A percentile compares a stretch with the other conserved stretches of the same genome.
These are phyloP conservation scores for Scomber scombrus DNA, from an alignment of 2,113 vertebrate species.

Conservation along the genomic window DNA sequence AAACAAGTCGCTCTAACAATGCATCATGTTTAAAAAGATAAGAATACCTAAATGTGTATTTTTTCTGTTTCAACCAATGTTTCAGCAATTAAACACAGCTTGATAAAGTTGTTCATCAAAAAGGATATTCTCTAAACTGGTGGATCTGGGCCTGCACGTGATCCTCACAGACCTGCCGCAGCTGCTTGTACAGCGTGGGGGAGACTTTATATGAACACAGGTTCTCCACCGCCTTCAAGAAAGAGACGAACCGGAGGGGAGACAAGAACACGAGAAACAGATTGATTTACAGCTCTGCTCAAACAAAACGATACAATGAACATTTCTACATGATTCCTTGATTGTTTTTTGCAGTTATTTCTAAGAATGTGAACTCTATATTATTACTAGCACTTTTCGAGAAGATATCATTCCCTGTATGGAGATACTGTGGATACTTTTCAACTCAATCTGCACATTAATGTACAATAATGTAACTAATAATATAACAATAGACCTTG, in stretches of 20 bases:
- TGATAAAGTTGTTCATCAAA: neutral
- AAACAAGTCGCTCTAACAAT: neutral
- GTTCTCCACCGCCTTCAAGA: slow-evolving; percentile 95
- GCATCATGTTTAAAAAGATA: neutral
- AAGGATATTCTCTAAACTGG: slow-evolving; percentile 95
- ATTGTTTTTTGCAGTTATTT: neutral
- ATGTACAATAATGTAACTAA: neutral
- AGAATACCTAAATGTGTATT: neutral
- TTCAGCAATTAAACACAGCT: neutral
- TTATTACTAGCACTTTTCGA: too few species aligned
- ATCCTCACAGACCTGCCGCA: slow-evolving; percentile 97
- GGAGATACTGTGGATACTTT: neutral
- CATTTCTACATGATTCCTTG: neutral
- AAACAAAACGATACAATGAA: neutral
- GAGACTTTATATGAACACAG: slow-evolving; percentile 99
- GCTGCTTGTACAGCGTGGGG: slow-evolving; percentile 96
- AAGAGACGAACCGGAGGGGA: slow-evolving; percentile 36
- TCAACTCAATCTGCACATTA: neutral
- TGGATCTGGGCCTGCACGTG: slow-evolving; percentile 98
- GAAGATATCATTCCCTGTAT: neutral
- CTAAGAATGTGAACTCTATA: too few species aligned
- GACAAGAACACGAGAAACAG: slow-evolving; percentile 21
- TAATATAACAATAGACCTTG: neutral
- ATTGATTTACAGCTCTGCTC: neutral
- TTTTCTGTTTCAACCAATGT: neutral